Evolutionary conservation across 2,113 vertebrate species (phyloP).

Genomic region (Himantopus leucocephalus): DNA sequence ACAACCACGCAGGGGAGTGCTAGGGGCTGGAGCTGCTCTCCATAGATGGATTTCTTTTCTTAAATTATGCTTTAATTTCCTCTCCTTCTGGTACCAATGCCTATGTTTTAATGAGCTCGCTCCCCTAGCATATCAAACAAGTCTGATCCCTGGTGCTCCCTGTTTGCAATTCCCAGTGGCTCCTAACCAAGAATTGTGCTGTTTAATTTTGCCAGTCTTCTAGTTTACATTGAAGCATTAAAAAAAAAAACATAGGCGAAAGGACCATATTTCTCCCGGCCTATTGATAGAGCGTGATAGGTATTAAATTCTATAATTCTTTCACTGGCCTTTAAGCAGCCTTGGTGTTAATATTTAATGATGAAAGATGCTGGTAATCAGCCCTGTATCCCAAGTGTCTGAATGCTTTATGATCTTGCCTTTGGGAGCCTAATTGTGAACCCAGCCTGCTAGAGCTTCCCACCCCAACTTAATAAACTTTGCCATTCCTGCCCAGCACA

Average conservation of each 20-base stretch:
- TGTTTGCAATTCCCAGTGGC: constrained; percentile 64
- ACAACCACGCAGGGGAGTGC: background rate
- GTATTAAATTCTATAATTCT: constrained; percentile 80
- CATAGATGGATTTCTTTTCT: background rate
- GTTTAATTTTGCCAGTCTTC: constrained; percentile 67
- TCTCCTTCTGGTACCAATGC: constrained; percentile 52
- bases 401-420: constrained; percentile 76
- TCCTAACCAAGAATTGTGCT: constrained; percentile 49
- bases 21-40: background rate
- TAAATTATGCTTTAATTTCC: constrained; percentile 65
- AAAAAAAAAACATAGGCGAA: background rate
- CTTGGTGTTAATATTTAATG: constrained; percentile 77
- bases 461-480: constrained; percentile 67
- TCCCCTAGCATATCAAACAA: constrained; percentile 60
- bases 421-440: constrained; percentile 75
- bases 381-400: constrained; percentile 70
- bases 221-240: constrained; percentile 58
- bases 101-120: constrained; percentile 55
- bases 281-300: constrained; percentile 69
- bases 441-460: constrained; percentile 59
- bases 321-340: constrained; percentile 74
- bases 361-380: constrained; percentile 79
- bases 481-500: constrained; percentile 14
- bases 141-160: constrained; percentile 52
- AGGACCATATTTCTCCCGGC: constrained; percentile 58